Evolutionary conservation across 2,797 vertebrate species (phyloP).

Genomic region (Sebastolobus altivelis): DNA sequence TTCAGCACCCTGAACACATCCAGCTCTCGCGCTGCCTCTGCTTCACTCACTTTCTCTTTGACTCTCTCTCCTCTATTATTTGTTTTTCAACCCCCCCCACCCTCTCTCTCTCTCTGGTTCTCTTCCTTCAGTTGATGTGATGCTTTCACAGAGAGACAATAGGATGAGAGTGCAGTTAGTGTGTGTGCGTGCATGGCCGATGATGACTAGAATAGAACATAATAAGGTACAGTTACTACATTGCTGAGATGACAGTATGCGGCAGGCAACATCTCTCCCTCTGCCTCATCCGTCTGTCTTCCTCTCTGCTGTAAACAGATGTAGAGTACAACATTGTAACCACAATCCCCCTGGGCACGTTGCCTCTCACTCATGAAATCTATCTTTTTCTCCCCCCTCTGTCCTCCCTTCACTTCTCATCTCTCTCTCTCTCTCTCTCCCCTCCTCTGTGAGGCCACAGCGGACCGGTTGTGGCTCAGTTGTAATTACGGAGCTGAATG

Average conservation of each 20-base stretch:
- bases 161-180: slow-evolving; percentile 35
- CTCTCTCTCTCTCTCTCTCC: slow-evolving; percentile 13
- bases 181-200: slow-evolving; percentile 12
- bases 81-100: slow-evolving; percentile 18
- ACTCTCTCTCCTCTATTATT: slow-evolving; percentile 28
- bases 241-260: slow-evolving; percentile 60
- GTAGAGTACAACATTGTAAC: slow-evolving; percentile 77
- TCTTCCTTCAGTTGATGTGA: slow-evolving; percentile 19
- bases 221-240: slow-evolving; percentile 71
- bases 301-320: slow-evolving; percentile 76
- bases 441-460: slow-evolving; percentile 54
- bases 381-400: slow-evolving; percentile 40
- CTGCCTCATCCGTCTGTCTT: slow-evolving; percentile 46
- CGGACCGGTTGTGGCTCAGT: slow-evolving; percentile 62
- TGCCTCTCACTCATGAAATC: slow-evolving; percentile 78
- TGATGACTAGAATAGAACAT: slow-evolving; percentile 64
- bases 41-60: slow-evolving; percentile 32
- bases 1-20: slow-evolving; percentile 64
- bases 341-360: slow-evolving; percentile 71
- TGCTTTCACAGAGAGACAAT: slow-evolving; percentile 52
- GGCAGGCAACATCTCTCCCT: slow-evolving; percentile 48
- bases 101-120: background rate
- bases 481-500: slow-evolving; percentile 78
- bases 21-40: slow-evolving; percentile 31
- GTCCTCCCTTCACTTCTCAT: slow-evolving; percentile 20